These are phyloP conservation scores for Salvelinus sp. DNA, from an alignment of 2,113 vertebrate genomes.

Conservation along the genomic window DNA sequence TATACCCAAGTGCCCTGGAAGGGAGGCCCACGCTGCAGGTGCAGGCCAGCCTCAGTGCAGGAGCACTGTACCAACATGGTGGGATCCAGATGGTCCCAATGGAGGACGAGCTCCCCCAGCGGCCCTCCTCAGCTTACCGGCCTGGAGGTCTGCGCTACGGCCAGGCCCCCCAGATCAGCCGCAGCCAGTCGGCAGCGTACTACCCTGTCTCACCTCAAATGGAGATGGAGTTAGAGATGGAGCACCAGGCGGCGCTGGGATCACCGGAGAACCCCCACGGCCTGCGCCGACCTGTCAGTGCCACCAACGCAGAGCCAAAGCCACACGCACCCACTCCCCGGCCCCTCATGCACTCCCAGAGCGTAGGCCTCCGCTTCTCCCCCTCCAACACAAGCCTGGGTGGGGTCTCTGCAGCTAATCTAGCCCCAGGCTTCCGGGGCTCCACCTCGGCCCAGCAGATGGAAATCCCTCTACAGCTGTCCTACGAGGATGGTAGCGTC, in stretches of 20 bases:
- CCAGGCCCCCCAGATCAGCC: constrained; percentile 81
- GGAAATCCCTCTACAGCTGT: constrained; percentile 87
- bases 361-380: constrained; percentile 86
- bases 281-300: constrained; percentile 83
- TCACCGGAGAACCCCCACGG: constrained; percentile 83
- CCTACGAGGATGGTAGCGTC: constrained; percentile 75
- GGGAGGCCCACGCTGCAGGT: constrained; percentile 80
- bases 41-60: constrained; percentile 81
- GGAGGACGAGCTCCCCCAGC: constrained; percentile 85
- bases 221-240: constrained; percentile 77
- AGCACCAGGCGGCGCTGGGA: constrained; percentile 69
- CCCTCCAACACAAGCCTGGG: constrained; percentile 86
- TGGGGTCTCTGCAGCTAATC: constrained; percentile 71
- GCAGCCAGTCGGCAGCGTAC: constrained; percentile 92
- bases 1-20: constrained; percentile 79
- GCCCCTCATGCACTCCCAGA: constrained; percentile 89
- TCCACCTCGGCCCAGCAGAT: constrained; percentile 89
- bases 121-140: constrained; percentile 78
- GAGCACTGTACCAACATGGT: constrained; percentile 42
- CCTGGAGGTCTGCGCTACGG: constrained; percentile 69
- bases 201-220: constrained; percentile 86
- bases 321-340: constrained; percentile 80
- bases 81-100: constrained; percentile 62
- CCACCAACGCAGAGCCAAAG: constrained; percentile 81
- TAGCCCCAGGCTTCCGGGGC: constrained; percentile 85